Percentiles rank a stretch among this genome's conserved stretches.
phyloP scores from a whole-genome alignment of 2,888 invertebrate species.

The Drosophila meridiana region DNA sequence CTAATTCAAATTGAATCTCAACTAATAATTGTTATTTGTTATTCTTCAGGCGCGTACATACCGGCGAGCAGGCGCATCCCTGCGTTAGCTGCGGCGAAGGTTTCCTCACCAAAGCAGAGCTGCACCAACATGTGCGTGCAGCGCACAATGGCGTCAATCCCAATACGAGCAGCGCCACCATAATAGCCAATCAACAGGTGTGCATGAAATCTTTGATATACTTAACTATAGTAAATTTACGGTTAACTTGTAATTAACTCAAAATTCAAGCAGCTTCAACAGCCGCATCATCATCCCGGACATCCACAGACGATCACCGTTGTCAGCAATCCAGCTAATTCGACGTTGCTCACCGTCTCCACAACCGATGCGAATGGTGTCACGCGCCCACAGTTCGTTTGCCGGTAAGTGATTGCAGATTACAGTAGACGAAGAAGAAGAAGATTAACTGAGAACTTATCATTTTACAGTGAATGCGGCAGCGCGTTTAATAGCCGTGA shows the following conservation, averaged over 20 bases:
- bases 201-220: neutral
- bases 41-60: conserved; percentile 87
- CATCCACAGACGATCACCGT: conserved; percentile 85
- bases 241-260: conserved; percentile 70
- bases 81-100: conserved; percentile 92
- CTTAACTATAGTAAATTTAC: neutral
- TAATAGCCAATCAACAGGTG: conserved; percentile 84
- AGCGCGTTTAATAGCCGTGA: conserved; percentile 89
- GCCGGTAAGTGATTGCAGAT: conserved; percentile 77
- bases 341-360: conserved; percentile 83
- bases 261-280: conserved; percentile 81
- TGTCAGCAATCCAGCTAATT: conserved; percentile 84
- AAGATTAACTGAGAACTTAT: neutral
- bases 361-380: conserved; percentile 83
- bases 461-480: conserved; percentile 86
- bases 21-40: neutral
- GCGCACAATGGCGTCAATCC: conserved; percentile 86
- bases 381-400: conserved; percentile 84
- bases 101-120: conserved; percentile 89
- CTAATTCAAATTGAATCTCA: neutral
- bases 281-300: conserved; percentile 85
- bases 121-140: conserved; percentile 89
- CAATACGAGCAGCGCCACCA: conserved; percentile 84
- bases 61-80: conserved; percentile 90
- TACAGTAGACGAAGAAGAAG: neutral